Conservation (phyloP, 2,797 vertebrate species). For the Mus caroli region DNA sequence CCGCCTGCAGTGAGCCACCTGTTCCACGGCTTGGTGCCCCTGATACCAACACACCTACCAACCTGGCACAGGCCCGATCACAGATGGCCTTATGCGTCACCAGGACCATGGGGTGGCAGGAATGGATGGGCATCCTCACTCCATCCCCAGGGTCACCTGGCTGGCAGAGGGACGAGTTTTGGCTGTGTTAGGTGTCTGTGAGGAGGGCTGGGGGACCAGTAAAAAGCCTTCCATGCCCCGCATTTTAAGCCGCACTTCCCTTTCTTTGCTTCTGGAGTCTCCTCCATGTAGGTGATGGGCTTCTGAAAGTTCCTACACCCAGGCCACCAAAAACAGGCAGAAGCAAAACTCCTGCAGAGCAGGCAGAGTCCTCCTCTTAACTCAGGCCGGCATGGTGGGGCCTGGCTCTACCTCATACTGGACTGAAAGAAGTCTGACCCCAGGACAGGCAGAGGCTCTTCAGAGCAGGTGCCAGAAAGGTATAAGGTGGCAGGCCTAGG, state of each 20-base stretch:
- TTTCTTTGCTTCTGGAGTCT: neutral
- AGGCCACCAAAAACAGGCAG: neutral
- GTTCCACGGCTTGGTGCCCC: slow-evolving; percentile 61
- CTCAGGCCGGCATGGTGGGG: rapidly evolving
- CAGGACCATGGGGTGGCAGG: neutral
- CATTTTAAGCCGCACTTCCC: neutral
- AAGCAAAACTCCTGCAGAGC: neutral
- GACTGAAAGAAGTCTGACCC: neutral
- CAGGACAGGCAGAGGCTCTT: neutral
- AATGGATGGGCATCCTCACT: neutral
- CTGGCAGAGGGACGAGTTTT: neutral
- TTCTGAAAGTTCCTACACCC: too few relatives aligned
- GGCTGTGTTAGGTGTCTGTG: neutral
- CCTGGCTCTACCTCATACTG: neutral
- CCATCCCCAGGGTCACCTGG: neutral
- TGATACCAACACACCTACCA: neutral
- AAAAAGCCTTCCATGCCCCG: neutral
- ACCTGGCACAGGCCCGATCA: slow-evolving; percentile 62
- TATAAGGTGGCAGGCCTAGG: neutral
- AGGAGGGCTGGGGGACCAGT: neutral
- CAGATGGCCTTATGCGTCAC: slow-evolving; percentile 73
- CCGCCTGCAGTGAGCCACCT: slow-evolving; percentile 67
- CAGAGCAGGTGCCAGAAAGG: neutral
- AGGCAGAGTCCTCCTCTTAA: neutral
- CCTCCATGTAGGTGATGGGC: neutral